Evolutionary conservation across 2,888 invertebrate species (phyloP), one percentile per base, ranked within the genome.

Genomic region (Macaria liturata): DNA sequence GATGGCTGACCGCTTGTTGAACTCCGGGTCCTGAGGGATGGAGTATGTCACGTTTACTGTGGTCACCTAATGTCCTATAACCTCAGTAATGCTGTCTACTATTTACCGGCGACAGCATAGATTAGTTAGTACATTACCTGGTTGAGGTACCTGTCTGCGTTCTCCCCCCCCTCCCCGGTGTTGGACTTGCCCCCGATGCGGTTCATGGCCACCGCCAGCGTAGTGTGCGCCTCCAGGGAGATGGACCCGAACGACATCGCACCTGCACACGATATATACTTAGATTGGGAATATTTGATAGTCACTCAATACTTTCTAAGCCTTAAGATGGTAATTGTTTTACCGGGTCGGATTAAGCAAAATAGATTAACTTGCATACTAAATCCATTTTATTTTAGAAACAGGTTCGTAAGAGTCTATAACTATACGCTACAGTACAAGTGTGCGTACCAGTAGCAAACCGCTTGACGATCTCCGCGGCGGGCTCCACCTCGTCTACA

Each of bases 241-340:
- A 99, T 99, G 60, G 98, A 98, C 1, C 98, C 98, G 87, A 98
- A 98, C 71, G 98, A 98, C 98, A 98, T 98, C 1, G 98, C 98
- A 66, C 98, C 98, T 90, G 92, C 77, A 9, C 42, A 42, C 5
- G 8, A 39, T 3, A 39, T 1, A 2, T 39, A 39, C 39, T 39
- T 39, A 20, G 20, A 20, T 2, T 1, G 20, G 20, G 20, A 20
- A 20, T 20, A 20, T 1, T 2, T 1, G 20, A 20, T 20, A 2
- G 20, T 20, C 20, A 20, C 20, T 1, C 20, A 2, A 20, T 20
- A 20, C 20, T 1, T 20, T 20, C 20, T 20, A 20, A 2, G 2
- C 20, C 20, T 20, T 20, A 20, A 20, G 20, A 20, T 20, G 20
- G 20, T 20, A 20, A 1, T 20, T 20, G 1, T 20, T 20, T 20